phyloP scores from a whole-genome alignment of 1,140 invertebrate genomes.

The Caenorhabditis inopinata region DNA sequence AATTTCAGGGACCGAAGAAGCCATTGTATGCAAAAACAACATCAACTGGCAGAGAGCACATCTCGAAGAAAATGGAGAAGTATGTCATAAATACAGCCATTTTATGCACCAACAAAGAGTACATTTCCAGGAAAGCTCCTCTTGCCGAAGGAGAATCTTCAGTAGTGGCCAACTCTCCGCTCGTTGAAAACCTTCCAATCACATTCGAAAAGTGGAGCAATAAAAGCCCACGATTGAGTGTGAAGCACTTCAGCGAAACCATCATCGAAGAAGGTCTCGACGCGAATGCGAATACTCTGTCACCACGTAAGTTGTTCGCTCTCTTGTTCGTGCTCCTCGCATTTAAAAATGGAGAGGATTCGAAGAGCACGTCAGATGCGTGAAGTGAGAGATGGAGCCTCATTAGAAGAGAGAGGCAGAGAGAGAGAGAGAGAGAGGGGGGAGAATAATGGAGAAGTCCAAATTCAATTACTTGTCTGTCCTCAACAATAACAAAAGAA shows the following conservation, averaged over 20 bases:
- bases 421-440: too few species aligned
- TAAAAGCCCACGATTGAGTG: slow-evolving; percentile 26
- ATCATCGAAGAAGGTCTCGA: slow-evolving; percentile 31
- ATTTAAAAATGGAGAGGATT: not conserved
- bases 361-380: not conserved
- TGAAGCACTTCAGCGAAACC: slow-evolving; percentile 25
- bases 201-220: slow-evolving; percentile 34
- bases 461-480: slow-evolving; percentile 32
- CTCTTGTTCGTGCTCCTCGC: not conserved
- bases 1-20: not conserved
- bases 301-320: not conserved
- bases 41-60: not conserved
- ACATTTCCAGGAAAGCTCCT: slow-evolving; percentile 30
- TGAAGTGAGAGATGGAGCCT: not conserved
- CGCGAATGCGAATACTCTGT: slow-evolving; percentile 36
- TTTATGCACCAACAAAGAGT: too few species aligned
- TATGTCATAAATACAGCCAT: not conserved
- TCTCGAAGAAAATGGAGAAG: not conserved
- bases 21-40: not conserved
- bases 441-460: not conserved
- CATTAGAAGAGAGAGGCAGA: not conserved
- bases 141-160: slow-evolving; percentile 36
- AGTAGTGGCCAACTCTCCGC: slow-evolving; percentile 40
- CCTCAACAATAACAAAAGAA: slow-evolving; percentile 21
- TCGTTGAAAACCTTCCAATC: slow-evolving; percentile 42